Percentiles rank a stretch among this genome's conserved stretches.
phyloP scores from a whole-genome alignment of 1,140 invertebrate species.

The Drosophila tani region DNA sequence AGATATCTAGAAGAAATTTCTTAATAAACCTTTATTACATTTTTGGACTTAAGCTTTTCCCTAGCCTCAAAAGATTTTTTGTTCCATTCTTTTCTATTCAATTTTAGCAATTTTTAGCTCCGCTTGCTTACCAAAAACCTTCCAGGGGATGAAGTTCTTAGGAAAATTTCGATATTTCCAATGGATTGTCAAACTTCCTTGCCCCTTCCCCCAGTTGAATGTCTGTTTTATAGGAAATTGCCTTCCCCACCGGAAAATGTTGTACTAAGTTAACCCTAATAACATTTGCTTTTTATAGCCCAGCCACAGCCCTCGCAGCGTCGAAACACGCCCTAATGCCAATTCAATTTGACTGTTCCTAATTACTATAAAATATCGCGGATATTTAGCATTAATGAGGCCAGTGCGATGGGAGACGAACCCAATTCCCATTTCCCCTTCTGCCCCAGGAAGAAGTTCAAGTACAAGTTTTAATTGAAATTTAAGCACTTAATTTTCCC shows the following conservation, averaged over 20 bases:
- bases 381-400: slow-evolving; percentile 69
- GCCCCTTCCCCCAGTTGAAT: neutral
- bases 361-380: slow-evolving; percentile 74
- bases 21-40: too few species aligned
- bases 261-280: slow-evolving; percentile 50
- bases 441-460: slow-evolving; percentile 5
- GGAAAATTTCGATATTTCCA: slow-evolving; percentile 4
- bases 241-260: neutral
- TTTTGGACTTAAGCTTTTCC: neutral
- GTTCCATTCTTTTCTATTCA: neutral
- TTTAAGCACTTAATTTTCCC: slow-evolving; percentile 75
- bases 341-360: slow-evolving; percentile 65
- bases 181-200: slow-evolving; percentile 11
- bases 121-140: neutral
- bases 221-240: slow-evolving; percentile 6
- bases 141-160: neutral
- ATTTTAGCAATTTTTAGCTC: neutral
- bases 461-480: slow-evolving; percentile 78
- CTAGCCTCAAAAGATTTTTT: neutral
- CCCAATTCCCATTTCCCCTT: slow-evolving; percentile 6
- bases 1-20: too few species aligned
- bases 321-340: slow-evolving; percentile 40
- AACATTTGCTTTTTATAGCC: slow-evolving; percentile 60
- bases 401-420: slow-evolving; percentile 29
- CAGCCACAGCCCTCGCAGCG: neutral